Conservation (phyloP, 2,113 vertebrate genomes). For the Xerus inauris region DNA sequence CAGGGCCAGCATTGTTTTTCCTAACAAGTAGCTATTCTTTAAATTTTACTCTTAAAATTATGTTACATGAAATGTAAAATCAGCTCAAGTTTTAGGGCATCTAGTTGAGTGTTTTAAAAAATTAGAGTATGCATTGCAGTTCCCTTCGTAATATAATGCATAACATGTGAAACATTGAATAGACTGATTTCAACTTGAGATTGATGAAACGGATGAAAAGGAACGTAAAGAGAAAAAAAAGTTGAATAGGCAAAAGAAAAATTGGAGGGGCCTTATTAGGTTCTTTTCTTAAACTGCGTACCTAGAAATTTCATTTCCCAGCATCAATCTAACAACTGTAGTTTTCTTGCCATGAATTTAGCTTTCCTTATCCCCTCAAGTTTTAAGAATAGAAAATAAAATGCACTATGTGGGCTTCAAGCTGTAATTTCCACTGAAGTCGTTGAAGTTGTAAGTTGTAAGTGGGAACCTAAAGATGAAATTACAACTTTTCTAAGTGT, state of each 20-base stretch:
- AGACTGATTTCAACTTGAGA: neutral
- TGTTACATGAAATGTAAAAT: constrained; percentile 70
- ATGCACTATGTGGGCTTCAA: neutral
- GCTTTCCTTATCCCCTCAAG: neutral
- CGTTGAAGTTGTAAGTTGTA: constrained; percentile 60
- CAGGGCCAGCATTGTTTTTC: neutral
- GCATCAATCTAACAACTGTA: neutral
- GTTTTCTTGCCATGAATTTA: constrained; percentile 49
- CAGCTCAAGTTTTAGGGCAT: constrained; percentile 73
- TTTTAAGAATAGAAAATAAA: constrained; percentile 74
- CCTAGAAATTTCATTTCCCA: constrained; percentile 51
- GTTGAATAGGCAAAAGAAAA: constrained; percentile 60
- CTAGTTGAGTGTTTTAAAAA: constrained; percentile 59
- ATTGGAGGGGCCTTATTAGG: constrained; percentile 38
- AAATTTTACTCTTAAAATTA: constrained; percentile 77
- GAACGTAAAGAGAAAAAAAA: neutral
- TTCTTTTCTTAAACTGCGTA: neutral
- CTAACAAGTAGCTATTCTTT: constrained; percentile 48
- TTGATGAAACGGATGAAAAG: constrained; percentile 60
- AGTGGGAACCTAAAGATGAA: constrained; percentile 63
- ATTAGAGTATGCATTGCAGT: neutral
- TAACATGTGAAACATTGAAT: constrained; percentile 44
- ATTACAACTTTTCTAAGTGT: constrained; percentile 66
- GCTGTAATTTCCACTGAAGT: constrained; percentile 61
- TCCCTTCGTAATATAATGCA: constrained; percentile 63